A percentile compares a stretch with the other conserved stretches of the same genome.
These are phyloP conservation scores for Craterocephalus amniculus DNA, from an alignment of 2,797 vertebrate species.

Conservation along the genomic window DNA sequence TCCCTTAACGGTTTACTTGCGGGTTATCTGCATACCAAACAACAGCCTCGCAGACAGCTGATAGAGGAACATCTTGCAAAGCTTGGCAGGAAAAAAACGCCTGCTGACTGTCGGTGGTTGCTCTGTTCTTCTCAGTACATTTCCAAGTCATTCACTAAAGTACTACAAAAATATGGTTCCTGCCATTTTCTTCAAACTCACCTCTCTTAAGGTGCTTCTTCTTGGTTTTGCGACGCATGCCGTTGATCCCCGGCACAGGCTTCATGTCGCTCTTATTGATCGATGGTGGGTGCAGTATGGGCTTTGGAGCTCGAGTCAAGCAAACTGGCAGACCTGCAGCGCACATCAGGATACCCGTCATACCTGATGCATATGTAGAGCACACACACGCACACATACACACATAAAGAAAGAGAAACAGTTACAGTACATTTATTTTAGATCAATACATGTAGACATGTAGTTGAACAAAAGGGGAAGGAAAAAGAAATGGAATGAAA, in stretches of 20 bases:
- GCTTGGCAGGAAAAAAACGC: conserved; percentile 40
- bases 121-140: conserved; percentile 7
- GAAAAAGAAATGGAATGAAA: too few species aligned
- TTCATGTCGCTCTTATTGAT: conserved; percentile 97
- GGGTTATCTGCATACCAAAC: conserved; percentile 26
- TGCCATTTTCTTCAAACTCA: conserved; percentile 57
- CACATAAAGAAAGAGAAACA: not conserved
- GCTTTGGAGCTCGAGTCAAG: conserved; percentile 94
- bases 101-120: conserved; percentile 28
- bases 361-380: conserved; percentile 82
- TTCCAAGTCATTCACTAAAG: conserved; percentile 13
- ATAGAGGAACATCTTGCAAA: conserved; percentile 23
- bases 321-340: conserved; percentile 95
- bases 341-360: conserved; percentile 97
- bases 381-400: conserved; percentile 40
- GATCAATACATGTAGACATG: not conserved
- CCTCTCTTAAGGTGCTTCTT: conserved; percentile 95
- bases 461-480: not conserved
- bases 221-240: conserved; percentile 96
- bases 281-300: conserved; percentile 93
- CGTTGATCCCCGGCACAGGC: conserved; percentile 91
- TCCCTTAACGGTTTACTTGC: conserved; percentile 17
- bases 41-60: conserved; percentile 34
- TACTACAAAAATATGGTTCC: conserved; percentile 7
- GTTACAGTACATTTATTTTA: conserved; percentile 12